Evolutionary conservation across 2,888 invertebrate genomes (phyloP).

Genomic region (Priocnemis perturbator): DNA sequence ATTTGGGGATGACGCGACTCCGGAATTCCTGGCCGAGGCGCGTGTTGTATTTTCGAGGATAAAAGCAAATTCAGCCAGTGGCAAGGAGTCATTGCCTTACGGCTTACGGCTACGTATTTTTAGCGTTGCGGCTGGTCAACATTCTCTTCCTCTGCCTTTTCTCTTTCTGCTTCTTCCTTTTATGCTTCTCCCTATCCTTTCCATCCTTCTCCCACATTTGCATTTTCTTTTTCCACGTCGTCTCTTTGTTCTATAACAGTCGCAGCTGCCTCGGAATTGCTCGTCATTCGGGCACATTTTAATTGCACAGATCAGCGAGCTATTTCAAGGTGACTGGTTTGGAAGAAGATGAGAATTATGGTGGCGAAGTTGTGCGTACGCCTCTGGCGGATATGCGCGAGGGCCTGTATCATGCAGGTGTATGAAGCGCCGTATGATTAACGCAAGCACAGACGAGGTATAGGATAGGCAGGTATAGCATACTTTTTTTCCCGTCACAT

Average conservation of each 20-base stretch:
- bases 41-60: constrained; percentile 55
- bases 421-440: constrained; percentile 22
- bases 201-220: constrained; percentile 28
- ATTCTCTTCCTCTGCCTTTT: constrained; percentile 49
- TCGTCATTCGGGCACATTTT: constrained; percentile 48
- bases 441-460: no score
- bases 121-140: constrained; percentile 62
- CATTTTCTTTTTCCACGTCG: constrained; percentile 37
- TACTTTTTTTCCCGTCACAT: no score
- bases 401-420: background rate
- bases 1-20: background rate
- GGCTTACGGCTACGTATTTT: constrained; percentile 63
- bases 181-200: constrained; percentile 30
- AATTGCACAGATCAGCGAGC: constrained; percentile 55
- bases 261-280: constrained; percentile 51
- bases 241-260: constrained; percentile 29
- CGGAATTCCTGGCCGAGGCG: constrained; percentile 47
- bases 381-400: constrained; percentile 2
- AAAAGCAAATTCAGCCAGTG: constrained; percentile 48
- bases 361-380: background rate
- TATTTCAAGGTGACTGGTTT: constrained; percentile 57
- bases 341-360: no score
- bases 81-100: constrained; percentile 59
- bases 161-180: background rate
- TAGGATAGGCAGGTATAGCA: no score